phyloP scores from a whole-genome alignment of 2,888 invertebrate genomes.

The Endotricha flammealis region DNA sequence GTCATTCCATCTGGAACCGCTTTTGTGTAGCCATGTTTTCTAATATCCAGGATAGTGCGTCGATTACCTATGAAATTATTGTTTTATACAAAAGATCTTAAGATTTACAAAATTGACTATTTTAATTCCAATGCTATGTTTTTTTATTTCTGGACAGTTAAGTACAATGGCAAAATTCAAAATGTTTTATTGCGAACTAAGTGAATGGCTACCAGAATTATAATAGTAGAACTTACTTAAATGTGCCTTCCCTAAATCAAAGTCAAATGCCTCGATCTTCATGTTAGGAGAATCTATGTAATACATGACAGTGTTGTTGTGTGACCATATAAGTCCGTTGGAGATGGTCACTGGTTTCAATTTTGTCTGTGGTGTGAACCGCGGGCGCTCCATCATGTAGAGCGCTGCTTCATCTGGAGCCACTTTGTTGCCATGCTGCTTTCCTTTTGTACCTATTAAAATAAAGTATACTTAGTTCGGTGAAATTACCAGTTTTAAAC shows the following conservation, averaged over 20 bases:
- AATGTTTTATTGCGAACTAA: no score
- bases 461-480: no score
- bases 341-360: conserved; percentile 74
- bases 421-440: conserved; percentile 29
- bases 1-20: conserved; percentile 82
- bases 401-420: conserved; percentile 54
- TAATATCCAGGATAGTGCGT: conserved; percentile 61
- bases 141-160: no score
- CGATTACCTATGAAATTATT: no score
- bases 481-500: no score
- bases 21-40: conserved; percentile 39
- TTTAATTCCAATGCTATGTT: no score
- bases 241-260: conserved; percentile 62
- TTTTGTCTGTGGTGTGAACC: conserved; percentile 28
- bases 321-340: conserved; percentile 84
- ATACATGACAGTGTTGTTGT: conserved; percentile 76
- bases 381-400: conserved; percentile 55
- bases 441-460: conserved; percentile 41
- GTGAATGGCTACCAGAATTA: no score
- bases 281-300: conserved; percentile 81
- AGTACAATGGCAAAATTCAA: no score
- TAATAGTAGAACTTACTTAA: conserved; percentile 8
- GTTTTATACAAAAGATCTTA: no score
- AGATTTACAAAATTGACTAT: no score
- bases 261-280: conserved; percentile 81